Conservation (phyloP, 2,797 vertebrate species). For the Tragelaphus eurycerus region DNA sequence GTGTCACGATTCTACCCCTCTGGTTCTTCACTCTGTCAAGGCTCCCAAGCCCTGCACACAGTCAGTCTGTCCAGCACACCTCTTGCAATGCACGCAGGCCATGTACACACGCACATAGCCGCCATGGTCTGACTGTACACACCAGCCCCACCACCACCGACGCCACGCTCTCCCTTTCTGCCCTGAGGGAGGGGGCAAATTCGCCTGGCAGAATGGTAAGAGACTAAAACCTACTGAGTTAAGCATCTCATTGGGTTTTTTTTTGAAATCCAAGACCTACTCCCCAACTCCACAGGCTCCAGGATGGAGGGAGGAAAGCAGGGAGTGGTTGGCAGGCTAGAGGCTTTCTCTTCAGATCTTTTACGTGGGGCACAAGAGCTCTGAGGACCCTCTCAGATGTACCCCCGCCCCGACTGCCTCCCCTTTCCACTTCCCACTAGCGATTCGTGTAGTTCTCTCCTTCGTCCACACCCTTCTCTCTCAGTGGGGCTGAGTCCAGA, state of each 20-base stretch:
- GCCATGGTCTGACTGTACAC: conserved; percentile 17
- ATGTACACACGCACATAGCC: not conserved
- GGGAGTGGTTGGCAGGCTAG: conserved; percentile 56
- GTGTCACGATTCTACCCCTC: not conserved
- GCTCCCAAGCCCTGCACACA: not conserved
- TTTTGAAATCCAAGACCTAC: conserved; percentile 27
- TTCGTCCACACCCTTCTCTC: conserved; percentile 64
- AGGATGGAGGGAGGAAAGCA: not conserved
- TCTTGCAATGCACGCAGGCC: not conserved
- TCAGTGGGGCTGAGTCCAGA: conserved; percentile 35
- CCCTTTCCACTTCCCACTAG: not conserved
- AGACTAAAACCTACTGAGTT: conserved; percentile 16
- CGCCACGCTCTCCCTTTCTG: not conserved
- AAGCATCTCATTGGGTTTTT: not conserved
- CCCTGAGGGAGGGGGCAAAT: not conserved
- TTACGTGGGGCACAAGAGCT: conserved; percentile 9
- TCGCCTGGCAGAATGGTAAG: not conserved
- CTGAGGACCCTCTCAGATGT: not conserved
- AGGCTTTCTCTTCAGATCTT: conserved; percentile 43
- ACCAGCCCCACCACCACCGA: not conserved
- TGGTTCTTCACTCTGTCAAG: not conserved
- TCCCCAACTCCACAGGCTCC: conserved; percentile 9
- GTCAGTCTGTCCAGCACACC: conserved; percentile 12
- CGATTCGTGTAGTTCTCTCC: not conserved
- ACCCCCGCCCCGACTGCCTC: not conserved